Evolutionary conservation across 1,140 invertebrate species (phyloP).

Genomic region (Anoplophora glabripennis): DNA sequence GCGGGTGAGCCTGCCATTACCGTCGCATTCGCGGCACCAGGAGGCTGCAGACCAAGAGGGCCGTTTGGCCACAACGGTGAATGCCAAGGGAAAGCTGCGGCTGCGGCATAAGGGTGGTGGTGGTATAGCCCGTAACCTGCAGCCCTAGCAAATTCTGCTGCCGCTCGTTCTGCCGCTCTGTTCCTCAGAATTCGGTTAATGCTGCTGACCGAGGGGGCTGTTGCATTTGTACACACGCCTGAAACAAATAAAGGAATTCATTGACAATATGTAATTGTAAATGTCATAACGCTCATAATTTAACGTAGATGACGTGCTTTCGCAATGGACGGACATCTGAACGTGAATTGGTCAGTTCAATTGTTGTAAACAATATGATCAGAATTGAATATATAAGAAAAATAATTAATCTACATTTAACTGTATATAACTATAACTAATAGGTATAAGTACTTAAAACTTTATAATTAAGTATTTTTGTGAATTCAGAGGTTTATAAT

Average conservation of each 20-base stretch:
- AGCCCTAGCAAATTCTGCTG: slow-evolving; percentile 87
- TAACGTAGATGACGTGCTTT: too few species aligned
- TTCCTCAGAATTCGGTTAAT: slow-evolving; percentile 91
- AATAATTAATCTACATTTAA: too few species aligned
- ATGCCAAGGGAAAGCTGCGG: slow-evolving; percentile 74
- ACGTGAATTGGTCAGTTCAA: too few species aligned
- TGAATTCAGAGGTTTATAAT: too few species aligned
- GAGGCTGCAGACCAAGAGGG: slow-evolving; percentile 49
- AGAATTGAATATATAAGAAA: too few species aligned
- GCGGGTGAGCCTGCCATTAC: slow-evolving; percentile 52
- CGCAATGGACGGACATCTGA: too few species aligned
- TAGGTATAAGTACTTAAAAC: too few species aligned
- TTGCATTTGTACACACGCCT: slow-evolving; percentile 89
- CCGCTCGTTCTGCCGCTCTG: slow-evolving; percentile 86
- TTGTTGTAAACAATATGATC: too few species aligned
- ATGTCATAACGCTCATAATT: too few species aligned
- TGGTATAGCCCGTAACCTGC: slow-evolving; percentile 86
- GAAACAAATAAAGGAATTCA: slow-evolving; percentile 39
- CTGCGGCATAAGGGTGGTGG: slow-evolving; percentile 67
- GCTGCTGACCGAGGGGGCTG: slow-evolving; percentile 85
- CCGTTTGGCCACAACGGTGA: slow-evolving; percentile 53
- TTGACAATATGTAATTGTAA: too few species aligned
- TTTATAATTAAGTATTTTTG: too few species aligned
- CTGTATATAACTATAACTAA: too few species aligned
- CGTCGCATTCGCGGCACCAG: slow-evolving; percentile 49